Evolutionary conservation across 2,797 vertebrate species (phyloP).

Genomic region (Sebastes umbrosus): DNA sequence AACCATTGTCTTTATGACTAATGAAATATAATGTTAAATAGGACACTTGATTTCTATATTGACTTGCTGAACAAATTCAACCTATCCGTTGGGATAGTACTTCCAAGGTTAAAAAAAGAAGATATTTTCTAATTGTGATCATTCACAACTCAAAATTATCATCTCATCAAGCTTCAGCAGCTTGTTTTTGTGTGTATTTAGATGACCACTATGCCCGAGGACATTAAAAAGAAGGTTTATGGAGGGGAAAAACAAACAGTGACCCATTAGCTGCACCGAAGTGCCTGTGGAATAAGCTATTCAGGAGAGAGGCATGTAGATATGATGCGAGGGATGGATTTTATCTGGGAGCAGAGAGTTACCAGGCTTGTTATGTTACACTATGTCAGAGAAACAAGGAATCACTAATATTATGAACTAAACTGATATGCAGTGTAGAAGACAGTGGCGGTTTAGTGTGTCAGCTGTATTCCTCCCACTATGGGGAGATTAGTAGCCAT

Average conservation of each 20-base stretch:
- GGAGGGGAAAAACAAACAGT: slow-evolving; percentile 65
- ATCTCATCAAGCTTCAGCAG: not conserved
- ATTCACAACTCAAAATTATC: not conserved
- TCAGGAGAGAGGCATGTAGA: not conserved
- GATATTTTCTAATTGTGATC: not conserved
- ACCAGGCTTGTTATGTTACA: not conserved
- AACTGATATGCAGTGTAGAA: slow-evolving; percentile 20
- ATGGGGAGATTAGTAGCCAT: not conserved
- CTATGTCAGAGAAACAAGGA: slow-evolving; percentile 23
- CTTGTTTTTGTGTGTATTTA: slow-evolving; percentile 12
- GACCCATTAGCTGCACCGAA: slow-evolving; percentile 54
- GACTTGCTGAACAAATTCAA: not conserved
- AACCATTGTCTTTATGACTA: not conserved
- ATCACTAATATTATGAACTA: not conserved
- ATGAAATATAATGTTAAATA: not conserved
- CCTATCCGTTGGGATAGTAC: not conserved
- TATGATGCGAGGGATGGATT: slow-evolving; percentile 3
- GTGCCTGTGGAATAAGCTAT: slow-evolving; percentile 3
- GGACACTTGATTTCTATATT: not conserved
- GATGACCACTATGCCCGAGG: not conserved
- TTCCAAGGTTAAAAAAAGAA: not conserved
- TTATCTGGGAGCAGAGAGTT: not conserved
- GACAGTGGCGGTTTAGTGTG: not conserved
- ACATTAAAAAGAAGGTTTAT: slow-evolving; percentile 56
- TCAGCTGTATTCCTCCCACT: not conserved